Percentiles rank a stretch among this genome's conserved stretches.
These are phyloP conservation scores for Poecilia picta DNA, from an alignment of 2,797 vertebrate species.

Conservation along the genomic window DNA sequence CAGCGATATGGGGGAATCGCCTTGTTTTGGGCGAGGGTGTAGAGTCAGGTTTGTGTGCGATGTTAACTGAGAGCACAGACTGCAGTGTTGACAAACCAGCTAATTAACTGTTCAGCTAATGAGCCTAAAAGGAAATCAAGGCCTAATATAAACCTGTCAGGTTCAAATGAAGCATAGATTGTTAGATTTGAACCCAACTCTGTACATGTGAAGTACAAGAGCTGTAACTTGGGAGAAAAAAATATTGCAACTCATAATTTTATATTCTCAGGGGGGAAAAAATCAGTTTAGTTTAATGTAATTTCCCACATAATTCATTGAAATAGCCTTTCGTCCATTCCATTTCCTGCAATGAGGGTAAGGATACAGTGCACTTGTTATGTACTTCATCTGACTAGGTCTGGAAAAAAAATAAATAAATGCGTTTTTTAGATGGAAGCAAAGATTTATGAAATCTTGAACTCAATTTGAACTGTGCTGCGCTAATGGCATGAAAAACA, in stretches of 20 bases:
- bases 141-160: neutral
- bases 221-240: neutral
- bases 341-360: too few relatives aligned
- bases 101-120: constrained; percentile 60
- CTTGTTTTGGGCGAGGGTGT: neutral
- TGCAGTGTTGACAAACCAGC: constrained; percentile 37
- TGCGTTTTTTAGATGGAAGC: too few relatives aligned
- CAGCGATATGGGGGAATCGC: neutral
- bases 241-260: neutral
- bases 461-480: too few relatives aligned
- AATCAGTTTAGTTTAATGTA: neutral
- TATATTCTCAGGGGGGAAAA: too few relatives aligned
- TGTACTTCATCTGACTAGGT: too few relatives aligned
- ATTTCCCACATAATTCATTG: neutral
- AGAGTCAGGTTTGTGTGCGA: constrained; percentile 8
- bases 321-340: neutral
- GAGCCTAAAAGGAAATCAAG: constrained; percentile 34
- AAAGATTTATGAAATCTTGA: too few relatives aligned
- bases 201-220: neutral
- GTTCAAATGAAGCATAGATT: constrained; percentile 4
- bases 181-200: neutral
- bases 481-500: too few relatives aligned
- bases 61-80: constrained; percentile 24
- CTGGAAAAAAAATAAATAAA: too few relatives aligned
- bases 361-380: neutral